Conservation (phyloP, 2,113 vertebrate genomes). For the Cnemophilus loriae region DNA sequence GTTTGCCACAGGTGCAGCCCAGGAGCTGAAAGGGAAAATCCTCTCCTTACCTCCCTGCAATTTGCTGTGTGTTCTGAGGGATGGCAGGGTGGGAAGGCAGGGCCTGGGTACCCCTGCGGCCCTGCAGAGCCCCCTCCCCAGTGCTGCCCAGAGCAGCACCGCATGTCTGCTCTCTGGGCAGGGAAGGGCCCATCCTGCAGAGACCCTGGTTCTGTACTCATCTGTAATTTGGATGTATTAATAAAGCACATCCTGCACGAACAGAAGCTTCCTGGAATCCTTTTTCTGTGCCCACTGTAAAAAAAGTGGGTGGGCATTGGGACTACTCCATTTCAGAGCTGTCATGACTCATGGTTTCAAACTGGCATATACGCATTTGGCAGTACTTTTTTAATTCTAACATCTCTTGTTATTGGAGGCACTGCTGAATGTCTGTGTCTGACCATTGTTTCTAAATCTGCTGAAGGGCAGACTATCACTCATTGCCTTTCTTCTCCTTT, state of each 20-base stretch:
- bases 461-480: background rate
- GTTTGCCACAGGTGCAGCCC: background rate
- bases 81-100: background rate
- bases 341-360: background rate
- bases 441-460: background rate
- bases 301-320: background rate
- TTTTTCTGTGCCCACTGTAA: background rate
- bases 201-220: background rate
- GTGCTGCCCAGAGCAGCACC: fast-evolving
- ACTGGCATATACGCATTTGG: background rate
- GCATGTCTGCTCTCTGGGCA: fast-evolving
- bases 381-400: background rate
- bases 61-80: fast-evolving
- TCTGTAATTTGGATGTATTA: background rate
- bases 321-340: background rate
- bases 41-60: background rate
- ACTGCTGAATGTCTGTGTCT: background rate
- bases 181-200: fast-evolving
- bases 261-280: background rate
- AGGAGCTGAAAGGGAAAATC: background rate
- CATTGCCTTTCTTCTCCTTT: background rate
- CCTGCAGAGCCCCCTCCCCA: background rate
- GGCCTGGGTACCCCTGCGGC: no score
- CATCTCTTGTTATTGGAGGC: background rate
- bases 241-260: background rate